Evolutionary conservation across 1,140 invertebrate species (phyloP).

Genomic region (Zophobas morio): DNA sequence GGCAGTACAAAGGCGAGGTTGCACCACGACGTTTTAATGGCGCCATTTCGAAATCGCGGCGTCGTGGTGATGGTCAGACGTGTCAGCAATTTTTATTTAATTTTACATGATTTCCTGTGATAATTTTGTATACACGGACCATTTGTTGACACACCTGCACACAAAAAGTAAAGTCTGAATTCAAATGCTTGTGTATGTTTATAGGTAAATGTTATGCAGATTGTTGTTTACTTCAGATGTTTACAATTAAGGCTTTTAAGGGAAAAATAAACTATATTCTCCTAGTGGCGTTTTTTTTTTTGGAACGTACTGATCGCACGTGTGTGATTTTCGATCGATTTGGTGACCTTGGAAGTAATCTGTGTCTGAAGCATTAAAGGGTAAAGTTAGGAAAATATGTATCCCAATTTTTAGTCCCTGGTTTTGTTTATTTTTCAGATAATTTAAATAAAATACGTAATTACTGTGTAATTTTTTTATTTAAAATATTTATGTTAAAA

Average conservation of each 20-base stretch:
- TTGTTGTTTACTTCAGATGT: slow-evolving; percentile 38
- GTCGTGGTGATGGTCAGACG: not conserved
- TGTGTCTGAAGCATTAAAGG: too few species aligned
- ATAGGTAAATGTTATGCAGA: slow-evolving; percentile 27
- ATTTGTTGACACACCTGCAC: slow-evolving; percentile 16
- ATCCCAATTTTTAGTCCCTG: too few species aligned
- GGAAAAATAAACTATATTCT: slow-evolving; percentile 40
- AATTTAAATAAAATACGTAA: too few species aligned
- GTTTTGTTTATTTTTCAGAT: too few species aligned
- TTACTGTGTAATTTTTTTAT: too few species aligned
- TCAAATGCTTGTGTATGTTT: slow-evolving; percentile 26
- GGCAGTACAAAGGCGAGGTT: too few species aligned
- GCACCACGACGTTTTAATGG: too few species aligned
- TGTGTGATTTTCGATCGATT: too few species aligned
- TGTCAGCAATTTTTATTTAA: not conserved
- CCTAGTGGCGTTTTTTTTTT: not conserved
- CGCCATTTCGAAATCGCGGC: not conserved
- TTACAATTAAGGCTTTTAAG: slow-evolving; percentile 28
- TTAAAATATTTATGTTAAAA: too few species aligned
- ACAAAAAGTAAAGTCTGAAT: slow-evolving; percentile 28
- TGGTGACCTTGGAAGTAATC: too few species aligned
- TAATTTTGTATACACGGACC: slow-evolving; percentile 6
- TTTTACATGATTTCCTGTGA: slow-evolving; percentile 18
- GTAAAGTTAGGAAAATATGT: too few species aligned
- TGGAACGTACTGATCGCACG: too few species aligned